Percentiles rank a stretch among this genome's conserved stretches.
Evolutionary conservation across 37 sponge, comb jelly and placozoan genomes (phyloP).

Genomic region (Beroe forskalii): DNA sequence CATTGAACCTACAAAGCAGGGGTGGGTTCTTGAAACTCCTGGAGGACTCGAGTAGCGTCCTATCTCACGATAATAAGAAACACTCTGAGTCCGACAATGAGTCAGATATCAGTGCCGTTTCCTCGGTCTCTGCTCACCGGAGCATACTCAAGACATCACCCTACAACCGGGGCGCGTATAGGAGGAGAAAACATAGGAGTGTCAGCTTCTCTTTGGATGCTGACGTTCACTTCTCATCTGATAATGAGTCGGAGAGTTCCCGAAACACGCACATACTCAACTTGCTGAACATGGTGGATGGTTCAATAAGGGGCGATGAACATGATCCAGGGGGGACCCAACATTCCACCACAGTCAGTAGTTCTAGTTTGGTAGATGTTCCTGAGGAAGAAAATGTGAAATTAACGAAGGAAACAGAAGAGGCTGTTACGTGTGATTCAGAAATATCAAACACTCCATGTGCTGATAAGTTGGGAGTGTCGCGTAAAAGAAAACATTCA

Average conservation of each 20-base stretch:
- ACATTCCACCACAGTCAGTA: no score
- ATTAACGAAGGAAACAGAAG: no score
- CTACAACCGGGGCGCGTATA: neutral
- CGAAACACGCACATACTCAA: neutral
- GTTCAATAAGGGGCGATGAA: constrained; percentile 26
- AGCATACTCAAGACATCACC: constrained; percentile 57
- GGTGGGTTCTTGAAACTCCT: constrained; percentile 58
- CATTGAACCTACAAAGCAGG: neutral
- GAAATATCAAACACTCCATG: no score
- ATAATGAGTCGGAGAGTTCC: neutral
- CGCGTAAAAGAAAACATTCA: no score
- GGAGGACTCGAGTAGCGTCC: constrained; percentile 23
- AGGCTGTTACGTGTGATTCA: no score
- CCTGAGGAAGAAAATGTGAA: no score
- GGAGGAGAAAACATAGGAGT: neutral
- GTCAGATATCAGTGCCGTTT: constrained; percentile 21
- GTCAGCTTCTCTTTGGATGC: constrained; percentile 49
- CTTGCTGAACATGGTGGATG: constrained; percentile 59
- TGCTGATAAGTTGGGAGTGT: no score
- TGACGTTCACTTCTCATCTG: neutral
- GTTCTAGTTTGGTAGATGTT: no score
- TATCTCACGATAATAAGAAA: neutral
- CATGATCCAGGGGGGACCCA: no score
- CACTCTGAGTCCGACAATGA: constrained; percentile 17
- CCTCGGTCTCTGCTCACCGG: neutral